Base-by-base conservation (phyloP, 2,888 invertebrate genomes). In the Hypolimnas misippus region DNA sequence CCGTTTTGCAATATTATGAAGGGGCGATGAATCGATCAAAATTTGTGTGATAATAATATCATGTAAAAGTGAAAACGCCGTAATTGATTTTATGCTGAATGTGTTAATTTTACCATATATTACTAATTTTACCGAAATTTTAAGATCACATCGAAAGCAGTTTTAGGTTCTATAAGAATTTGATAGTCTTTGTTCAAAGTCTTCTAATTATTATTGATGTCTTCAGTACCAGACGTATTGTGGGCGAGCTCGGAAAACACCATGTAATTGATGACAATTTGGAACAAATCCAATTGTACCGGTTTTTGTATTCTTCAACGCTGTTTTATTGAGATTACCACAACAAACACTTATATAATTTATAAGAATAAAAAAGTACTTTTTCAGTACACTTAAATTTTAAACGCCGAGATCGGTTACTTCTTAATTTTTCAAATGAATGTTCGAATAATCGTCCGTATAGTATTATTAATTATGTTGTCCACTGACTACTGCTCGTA, bases 211-310 rank as follows among this genome's bases (percentile, higher is more conserved):
- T 31, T 52, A 31, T 38, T 33, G 17, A 55, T 33, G 33, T 55
- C 49, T 40, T 42, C 53, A 53, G 8, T 38, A 46, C 53, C 25
- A 60, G 59, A 63, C 61, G 10, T 53, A 31, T 10, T 19, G 64
- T 62, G 64, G 57, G 62, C 64, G 62, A 57, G 33, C 52, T 57
- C 46, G 59, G 57, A 62, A 65, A 62, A 57, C 62, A 65, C 64
- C 64, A 61, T 65, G 61, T 62, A 57, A 57, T 35, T 57, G 51
- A 57, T 51, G 17, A 29, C 35, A 35, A 42, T 50, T 65, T 65
- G 64, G 62, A 65, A 40, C 25, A 33, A 57, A 38, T 62, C 64
- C 64, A 65, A 65, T 54, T 50, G 54, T 46, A 14, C 52, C 29
- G 8, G 33, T 54, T 60, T 57, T 64, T 65, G 33, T 46, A 16